Evolutionary conservation across 2,888 invertebrate genomes (phyloP), one percentile per base, ranked within the genome.

Genomic region (Temnothorax rugatulus): DNA sequence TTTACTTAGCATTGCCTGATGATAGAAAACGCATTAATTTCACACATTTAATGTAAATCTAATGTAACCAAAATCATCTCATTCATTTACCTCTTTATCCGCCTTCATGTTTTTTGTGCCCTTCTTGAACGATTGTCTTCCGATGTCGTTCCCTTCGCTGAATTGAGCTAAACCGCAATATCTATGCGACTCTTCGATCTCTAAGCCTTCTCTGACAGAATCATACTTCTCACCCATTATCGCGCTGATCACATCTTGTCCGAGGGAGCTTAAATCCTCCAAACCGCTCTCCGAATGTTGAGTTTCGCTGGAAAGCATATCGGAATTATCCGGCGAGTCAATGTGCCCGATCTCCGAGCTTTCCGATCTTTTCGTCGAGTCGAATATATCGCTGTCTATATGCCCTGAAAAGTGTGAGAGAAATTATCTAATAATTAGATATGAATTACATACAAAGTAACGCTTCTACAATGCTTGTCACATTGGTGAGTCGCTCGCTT

Each of bases 141-240:
- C 90, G 85, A 98, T 98, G 93, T 98, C 98, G 94, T 96, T 98
- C 29, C 97, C 98, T 95, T 98, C 98, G 84, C 97, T 97, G 92
- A 98, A 98, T 90, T 97, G 97, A 0, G 98, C 98, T 91, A 98
- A 95, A 92, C 97, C 97, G 94, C 97, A 97, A 92, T 97, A 97
- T 88, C 96, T 97, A 66, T 96, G 96, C 79, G 96, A 96, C 90
- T 96, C 95, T 66, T 95, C 95, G 34, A 94, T 84, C 8, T 95
- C 95, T 47, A 96, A 95, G 94, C 96, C 96, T 64, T 96, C 94
- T 93, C 96, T 96, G 13, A 96, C 95, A 68, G 97, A 96, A 91
- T 95, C 95, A 87, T 96, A 96, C 85, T 96, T 96, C 89, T 96
- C 96, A 0, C 97, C 97, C 93, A 96, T 96, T 95, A 97, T 96